Percentiles rank a stretch among this genome's conserved stretches.
phyloP scores from a whole-genome alignment of 2,113 vertebrate species.

The Butorides virescens region DNA sequence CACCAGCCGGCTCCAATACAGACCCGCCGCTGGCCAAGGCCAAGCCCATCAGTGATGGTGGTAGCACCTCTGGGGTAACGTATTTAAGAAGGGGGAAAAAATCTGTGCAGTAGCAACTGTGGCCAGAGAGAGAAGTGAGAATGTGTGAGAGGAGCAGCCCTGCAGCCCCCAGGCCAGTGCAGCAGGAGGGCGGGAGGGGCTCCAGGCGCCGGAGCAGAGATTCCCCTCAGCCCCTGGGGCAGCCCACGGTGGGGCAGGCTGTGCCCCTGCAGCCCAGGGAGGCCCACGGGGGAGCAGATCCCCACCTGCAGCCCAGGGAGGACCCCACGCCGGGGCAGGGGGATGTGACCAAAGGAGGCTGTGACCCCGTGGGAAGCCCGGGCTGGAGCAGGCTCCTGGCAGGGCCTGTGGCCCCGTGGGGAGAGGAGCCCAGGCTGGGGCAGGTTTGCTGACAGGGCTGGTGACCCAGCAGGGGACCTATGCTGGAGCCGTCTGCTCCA shows the following conservation, averaged over 20 bases:
- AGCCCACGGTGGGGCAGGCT: background rate
- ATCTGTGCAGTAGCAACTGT: background rate
- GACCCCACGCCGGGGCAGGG: background rate
- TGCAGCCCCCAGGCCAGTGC: background rate
- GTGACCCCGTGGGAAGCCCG: background rate
- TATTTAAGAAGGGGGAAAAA: background rate
- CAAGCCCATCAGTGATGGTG: background rate
- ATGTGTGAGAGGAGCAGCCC: background rate
- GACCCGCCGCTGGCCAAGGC: background rate
- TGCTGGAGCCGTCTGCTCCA: background rate
- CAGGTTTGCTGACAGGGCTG: background rate
- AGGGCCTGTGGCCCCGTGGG: background rate
- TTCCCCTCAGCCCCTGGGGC: too few relatives aligned
- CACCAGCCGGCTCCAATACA: rapidly evolving
- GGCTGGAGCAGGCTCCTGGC: background rate
- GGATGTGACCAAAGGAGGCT: background rate
- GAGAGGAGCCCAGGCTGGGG: background rate
- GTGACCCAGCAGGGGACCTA: background rate
- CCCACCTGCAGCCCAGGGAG: background rate
- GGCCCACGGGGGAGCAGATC: background rate
- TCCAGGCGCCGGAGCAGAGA: background rate
- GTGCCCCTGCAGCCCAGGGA: background rate
- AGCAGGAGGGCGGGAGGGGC: background rate
- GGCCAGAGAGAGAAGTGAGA: background rate
- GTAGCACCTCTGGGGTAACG: background rate